Evolutionary conservation across 1,140 invertebrate genomes (phyloP), one percentile per base, ranked within the genome.

Genomic region (Ceratoteleas bidentatus): DNA sequence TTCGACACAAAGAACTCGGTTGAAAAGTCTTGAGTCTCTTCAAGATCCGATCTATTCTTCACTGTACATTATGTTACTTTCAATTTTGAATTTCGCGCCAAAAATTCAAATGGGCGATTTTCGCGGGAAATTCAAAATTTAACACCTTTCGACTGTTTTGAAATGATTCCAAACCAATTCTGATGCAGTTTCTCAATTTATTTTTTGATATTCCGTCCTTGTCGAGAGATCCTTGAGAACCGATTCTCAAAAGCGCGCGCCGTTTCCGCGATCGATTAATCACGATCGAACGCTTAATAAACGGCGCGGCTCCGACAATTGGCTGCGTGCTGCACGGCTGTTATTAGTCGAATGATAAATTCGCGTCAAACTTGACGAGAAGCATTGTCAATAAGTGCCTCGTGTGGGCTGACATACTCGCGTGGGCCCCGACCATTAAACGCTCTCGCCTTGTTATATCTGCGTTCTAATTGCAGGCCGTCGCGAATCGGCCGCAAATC

Each of bases 391-490:
- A 61, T 83, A 79, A 81, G 66, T 58, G 47, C 8, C 65, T 60
- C 80, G 87, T 83, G 86, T 86, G 84, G 87, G 85, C 84, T 78
- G 85, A 72, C 80, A 80, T 85, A 86, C 38, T 64, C 57, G 72
- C 77, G 77, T 84, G 82, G 81, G 66, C 57, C 56, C 66, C 56
- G 38, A 76, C 56, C 65, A 80, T 84, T 84, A 76, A 79, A 84
- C 52, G 69, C 64, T 76, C 74, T 57, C 53, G 79, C 69, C 72
- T 86, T 60, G 81, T 88, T 87, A 85, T 81, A 86, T 86, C 86
- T 83, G 36, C 78, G 84, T 87, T 88, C 87, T 88, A 88, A 88
- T 88, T 88, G 74, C 78, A 11, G 57, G 14, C 64, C 65, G 65
- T 83, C 82, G 70, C 61, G 56, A 24, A 70, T 36, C 58, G 52